Conservation (phyloP, 2,888 invertebrate species). For the Acleris emargana region DNA sequence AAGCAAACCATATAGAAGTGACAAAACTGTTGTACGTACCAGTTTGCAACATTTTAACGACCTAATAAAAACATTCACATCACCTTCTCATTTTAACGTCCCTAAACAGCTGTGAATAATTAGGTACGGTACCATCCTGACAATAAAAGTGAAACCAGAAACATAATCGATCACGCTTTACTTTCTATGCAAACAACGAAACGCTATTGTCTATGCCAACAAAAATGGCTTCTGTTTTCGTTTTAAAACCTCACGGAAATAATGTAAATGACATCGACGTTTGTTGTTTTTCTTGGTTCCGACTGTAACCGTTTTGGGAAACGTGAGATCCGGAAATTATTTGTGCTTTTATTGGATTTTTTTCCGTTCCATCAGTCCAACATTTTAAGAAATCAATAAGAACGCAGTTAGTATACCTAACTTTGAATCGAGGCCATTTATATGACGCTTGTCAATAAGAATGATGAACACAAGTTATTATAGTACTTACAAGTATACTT, state of each 20-base stretch:
- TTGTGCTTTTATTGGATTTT: too few relatives aligned
- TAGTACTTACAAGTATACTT: too few relatives aligned
- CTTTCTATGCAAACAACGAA: slow-evolving; percentile 59
- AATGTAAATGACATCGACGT: slow-evolving; percentile 2
- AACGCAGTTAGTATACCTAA: too few relatives aligned
- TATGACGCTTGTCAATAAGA: too few relatives aligned
- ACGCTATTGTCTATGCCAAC: slow-evolving; percentile 25
- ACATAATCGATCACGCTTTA: slow-evolving; percentile 70
- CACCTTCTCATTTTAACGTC: slow-evolving; percentile 3
- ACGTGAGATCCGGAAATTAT: slow-evolving; percentile 13
- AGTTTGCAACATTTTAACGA: not conserved
- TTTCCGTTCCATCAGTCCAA: too few relatives aligned
- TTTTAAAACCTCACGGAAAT: slow-evolving; percentile 21
- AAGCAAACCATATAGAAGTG: not conserved
- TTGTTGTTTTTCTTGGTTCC: slow-evolving; percentile 9
- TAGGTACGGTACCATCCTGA: slow-evolving; percentile 49
- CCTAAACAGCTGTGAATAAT: slow-evolving; percentile 25
- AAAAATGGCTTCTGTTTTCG: slow-evolving; percentile 25
- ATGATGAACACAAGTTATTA: too few relatives aligned
- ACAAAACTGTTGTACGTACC: not conserved
- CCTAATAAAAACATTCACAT: slow-evolving; percentile 1
- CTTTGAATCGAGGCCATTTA: too few relatives aligned
- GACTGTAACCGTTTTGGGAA: slow-evolving; percentile 10
- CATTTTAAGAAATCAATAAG: too few relatives aligned
- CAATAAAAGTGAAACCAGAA: slow-evolving; percentile 72